These are phyloP conservation scores for Pseudoatta argentina DNA, from an alignment of 1,140 invertebrate species.

Conservation along the genomic window DNA sequence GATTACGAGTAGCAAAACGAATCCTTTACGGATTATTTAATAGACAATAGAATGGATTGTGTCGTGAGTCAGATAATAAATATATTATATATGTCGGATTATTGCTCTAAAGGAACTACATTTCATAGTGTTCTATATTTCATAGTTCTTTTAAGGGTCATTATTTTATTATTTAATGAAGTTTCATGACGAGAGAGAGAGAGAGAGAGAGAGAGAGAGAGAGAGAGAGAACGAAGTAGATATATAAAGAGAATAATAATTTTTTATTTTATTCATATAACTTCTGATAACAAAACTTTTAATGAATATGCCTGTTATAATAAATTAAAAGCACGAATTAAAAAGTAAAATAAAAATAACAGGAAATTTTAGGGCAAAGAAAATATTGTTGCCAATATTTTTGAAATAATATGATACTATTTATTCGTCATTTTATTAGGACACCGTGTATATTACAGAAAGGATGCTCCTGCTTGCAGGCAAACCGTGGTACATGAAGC, in stretches of 20 bases:
- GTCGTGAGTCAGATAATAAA: neutral
- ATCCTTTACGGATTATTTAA: conserved; percentile 40
- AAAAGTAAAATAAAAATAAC: neutral
- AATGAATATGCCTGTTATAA: neutral
- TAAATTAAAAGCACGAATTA: neutral
- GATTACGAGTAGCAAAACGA: conserved; percentile 22
- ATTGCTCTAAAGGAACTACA: neutral
- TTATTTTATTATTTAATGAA: neutral
- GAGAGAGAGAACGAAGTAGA: neutral
- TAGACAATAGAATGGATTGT: neutral
- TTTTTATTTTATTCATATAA: neutral
- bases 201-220: too few relatives aligned
- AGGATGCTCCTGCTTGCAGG: conserved; percentile 26
- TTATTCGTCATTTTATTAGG: neutral
- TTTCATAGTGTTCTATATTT: neutral
- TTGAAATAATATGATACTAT: neutral
- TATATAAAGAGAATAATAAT: neutral
- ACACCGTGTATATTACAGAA: neutral
- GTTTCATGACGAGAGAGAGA: too few relatives aligned
- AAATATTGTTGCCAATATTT: neutral
- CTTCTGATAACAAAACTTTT: neutral
- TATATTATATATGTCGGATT: neutral
- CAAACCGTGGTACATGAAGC: conserved; percentile 23
- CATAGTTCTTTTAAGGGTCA: neutral
- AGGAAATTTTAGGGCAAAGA: neutral